Evolutionary conservation across 2,113 vertebrate genomes (phyloP).

Genomic region (Barnardius zonarius): DNA sequence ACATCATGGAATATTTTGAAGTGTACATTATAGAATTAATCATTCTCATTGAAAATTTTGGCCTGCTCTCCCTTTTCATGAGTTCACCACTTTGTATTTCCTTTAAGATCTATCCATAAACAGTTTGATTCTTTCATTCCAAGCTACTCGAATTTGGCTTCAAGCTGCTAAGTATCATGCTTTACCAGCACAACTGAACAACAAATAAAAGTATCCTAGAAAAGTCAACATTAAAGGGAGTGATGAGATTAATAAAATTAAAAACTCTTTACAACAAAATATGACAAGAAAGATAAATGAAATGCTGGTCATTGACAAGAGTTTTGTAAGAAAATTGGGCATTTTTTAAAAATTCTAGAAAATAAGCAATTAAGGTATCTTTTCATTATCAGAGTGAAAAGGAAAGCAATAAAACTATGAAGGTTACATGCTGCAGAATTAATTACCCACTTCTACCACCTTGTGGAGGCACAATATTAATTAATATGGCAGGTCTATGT

Average conservation of each 20-base stretch:
- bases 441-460: slow-evolving; percentile 64
- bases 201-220: not conserved
- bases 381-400: not conserved
- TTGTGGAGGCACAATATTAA: slow-evolving; percentile 47
- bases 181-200: not conserved
- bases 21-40: slow-evolving; percentile 30
- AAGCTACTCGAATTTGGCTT: not conserved
- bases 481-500: not conserved
- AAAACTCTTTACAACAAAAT: not conserved
- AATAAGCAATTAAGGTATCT: not conserved
- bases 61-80: not conserved
- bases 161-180: not conserved
- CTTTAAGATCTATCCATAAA: slow-evolving; percentile 9
- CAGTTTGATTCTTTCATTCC: slow-evolving; percentile 13
- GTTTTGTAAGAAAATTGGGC: not conserved
- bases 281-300: not conserved
- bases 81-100: slow-evolving; percentile 27
- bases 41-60: slow-evolving; percentile 40
- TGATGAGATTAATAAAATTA: not conserved
- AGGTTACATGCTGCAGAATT: slow-evolving; percentile 2
- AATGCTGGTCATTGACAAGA: not conserved
- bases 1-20: slow-evolving; percentile 17
- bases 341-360: not conserved
- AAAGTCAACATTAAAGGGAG: not conserved
- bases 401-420: not conserved